Conservation (phyloP, 2,113 vertebrate species). For the Ellobius talpinus region DNA sequence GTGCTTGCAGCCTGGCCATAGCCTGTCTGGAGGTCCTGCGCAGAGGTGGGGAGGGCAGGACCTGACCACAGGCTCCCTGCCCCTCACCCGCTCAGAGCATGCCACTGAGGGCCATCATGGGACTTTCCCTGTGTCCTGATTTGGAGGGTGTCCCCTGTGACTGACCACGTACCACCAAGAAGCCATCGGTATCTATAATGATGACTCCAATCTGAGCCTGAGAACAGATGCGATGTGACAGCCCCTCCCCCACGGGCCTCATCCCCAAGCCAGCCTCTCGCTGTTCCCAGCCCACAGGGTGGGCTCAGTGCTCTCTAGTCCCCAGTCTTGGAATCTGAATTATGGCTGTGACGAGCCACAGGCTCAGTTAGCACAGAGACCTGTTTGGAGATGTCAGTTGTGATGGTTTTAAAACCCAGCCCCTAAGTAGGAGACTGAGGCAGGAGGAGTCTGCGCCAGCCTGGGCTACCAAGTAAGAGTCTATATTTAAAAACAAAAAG, state of each 20-base stretch:
- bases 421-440: background rate
- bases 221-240: background rate
- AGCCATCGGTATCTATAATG: background rate
- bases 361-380: background rate
- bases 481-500: background rate
- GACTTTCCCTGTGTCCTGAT: background rate
- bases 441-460: background rate
- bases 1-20: background rate
- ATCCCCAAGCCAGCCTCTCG: background rate
- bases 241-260: background rate
- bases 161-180: background rate
- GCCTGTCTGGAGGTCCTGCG: background rate
- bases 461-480: background rate
- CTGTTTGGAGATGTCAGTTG: background rate
- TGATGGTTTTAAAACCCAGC: background rate
- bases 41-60: background rate
- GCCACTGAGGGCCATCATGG: background rate
- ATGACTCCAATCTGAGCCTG: background rate
- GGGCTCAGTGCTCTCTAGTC: background rate
- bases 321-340: background rate
- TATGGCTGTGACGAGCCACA: fast-evolving
- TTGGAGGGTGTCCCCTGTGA: background rate
- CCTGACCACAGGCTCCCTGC: background rate
- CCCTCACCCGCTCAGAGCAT: background rate
- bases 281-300: background rate